Evolutionary conservation across 2,113 vertebrate species (phyloP), one percentile per base, ranked within the genome.

Genomic region (Poeciliopsis turrubarensis): DNA sequence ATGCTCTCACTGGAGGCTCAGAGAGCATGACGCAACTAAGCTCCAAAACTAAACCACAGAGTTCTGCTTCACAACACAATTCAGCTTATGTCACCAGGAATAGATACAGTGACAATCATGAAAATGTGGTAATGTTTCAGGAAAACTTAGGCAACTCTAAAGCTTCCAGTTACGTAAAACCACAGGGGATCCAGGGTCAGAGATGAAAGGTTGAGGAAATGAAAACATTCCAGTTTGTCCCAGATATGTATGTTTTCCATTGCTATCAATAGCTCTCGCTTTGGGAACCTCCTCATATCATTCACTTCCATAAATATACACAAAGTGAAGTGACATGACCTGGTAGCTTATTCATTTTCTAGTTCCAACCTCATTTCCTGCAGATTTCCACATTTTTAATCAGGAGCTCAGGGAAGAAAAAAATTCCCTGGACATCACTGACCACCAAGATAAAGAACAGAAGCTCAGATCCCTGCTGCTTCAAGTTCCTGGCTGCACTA

Each of bases 201-300:
- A 70, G 75, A 81, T 65, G 81, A 83, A 70, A 71, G 77, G 79
- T 62, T 81, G 75, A 74, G 72, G 82, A 70, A 90, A 86, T 70
- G 72, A 89, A 92, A 89, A 89, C 75, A 87, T 68, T 68, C 17
- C 60, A 70, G 78, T 87, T 84, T 51, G 83, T 86, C 67, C 73
- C 85, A 81, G 87, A 84, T 78, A 80, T 75, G 81, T 88, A 73
- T 19, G 9, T 80, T 87, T 85, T 90, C 84, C 84, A 71, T 34
- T 27, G 69, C 88, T 90, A 89, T 90, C 89, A 86, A 85, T 90
- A 88, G 87, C 61, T 25, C 44, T 26, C 6, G 61, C 79, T 85
- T 88, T 87, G 86, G 75, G 85, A 88, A 88, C 84, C 69, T 86
- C 65, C 57, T 44, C 22, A 76, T 82, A 86, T 78, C 75, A 77